Percentiles rank a stretch among this genome's conserved stretches.
Conservation (phyloP, 2,113 vertebrate genomes). For the Anguilla japonica region DNA sequence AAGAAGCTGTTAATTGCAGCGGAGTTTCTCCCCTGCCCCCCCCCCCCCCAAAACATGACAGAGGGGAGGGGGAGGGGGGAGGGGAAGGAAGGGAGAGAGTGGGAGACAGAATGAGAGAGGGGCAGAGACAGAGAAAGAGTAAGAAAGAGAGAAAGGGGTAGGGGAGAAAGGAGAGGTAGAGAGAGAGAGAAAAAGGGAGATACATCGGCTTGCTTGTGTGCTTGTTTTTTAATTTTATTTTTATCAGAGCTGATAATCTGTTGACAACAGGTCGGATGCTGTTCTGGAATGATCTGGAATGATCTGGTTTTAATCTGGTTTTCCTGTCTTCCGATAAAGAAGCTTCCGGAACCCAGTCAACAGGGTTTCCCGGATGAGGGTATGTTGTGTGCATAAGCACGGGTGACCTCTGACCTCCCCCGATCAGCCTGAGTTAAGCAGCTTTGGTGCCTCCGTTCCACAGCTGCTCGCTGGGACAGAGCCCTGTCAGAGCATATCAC, state of each 20-base stretch:
- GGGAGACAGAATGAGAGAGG: not conserved
- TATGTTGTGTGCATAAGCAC: not conserved
- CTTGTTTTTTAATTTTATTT: no score
- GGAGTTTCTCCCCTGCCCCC: slow-evolving; percentile 18
- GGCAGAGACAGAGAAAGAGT: not conserved
- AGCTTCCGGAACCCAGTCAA: not conserved
- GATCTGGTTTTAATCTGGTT: not conserved
- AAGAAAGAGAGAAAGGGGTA: not conserved
- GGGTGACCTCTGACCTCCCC: not conserved
- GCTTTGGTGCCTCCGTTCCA: not conserved
- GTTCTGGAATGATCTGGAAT: not conserved
- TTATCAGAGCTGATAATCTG: not conserved
- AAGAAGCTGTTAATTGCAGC: slow-evolving; percentile 45
- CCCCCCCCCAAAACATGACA: not conserved
- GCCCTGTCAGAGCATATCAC: not conserved
- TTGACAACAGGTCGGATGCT: not conserved
- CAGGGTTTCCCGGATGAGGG: not conserved
- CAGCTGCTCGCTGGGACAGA: not conserved
- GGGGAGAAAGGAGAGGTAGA: slow-evolving; percentile 6
- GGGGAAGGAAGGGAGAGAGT: not conserved
- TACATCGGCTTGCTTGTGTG: not conserved
- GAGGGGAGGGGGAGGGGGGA: not conserved
- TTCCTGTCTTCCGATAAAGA: not conserved
- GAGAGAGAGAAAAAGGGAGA: not conserved
- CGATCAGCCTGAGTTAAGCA: not conserved